Evolutionary conservation across 2,113 vertebrate genomes (phyloP).

Genomic region (Synchiropus splendidus): DNA sequence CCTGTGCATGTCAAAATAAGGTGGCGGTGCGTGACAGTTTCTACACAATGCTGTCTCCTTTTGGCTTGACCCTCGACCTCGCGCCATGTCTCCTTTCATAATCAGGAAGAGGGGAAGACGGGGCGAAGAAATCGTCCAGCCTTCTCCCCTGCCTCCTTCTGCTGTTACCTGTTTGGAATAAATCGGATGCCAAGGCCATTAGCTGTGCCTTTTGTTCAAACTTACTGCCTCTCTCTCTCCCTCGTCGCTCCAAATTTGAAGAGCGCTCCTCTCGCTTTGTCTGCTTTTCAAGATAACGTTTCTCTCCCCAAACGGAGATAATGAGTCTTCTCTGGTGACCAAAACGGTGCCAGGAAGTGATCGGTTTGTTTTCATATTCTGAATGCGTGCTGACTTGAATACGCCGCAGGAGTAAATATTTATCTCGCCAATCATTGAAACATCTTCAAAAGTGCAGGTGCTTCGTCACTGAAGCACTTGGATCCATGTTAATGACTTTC

Average conservation of each 20-base stretch:
- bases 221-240: conserved; percentile 33
- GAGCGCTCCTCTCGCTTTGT: conserved; percentile 46
- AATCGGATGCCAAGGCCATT: conserved; percentile 92
- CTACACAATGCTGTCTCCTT: conserved; percentile 99
- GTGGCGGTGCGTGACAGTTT: conserved; percentile 99
- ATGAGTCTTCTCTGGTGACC: conserved; percentile 48
- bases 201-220: conserved; percentile 61
- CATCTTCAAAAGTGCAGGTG: conserved; percentile 29
- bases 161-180: conserved; percentile 79
- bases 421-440: conserved; percentile 38
- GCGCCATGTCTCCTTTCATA: conserved; percentile 94
- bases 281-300: conserved; percentile 55
- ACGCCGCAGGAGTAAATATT: conserved; percentile 9
- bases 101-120: conserved; percentile 70
- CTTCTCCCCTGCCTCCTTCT: conserved; percentile 64
- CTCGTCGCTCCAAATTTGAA: conserved; percentile 31
- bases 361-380: conserved; percentile 40
- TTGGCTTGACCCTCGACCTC: conserved; percentile 91
- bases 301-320: conserved; percentile 26
- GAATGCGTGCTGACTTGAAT: conserved; percentile 29
- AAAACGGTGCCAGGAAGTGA: conserved; percentile 37
- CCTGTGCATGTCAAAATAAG: conserved; percentile 99
- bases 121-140: conserved; percentile 66
- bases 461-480: too few relatives aligned
- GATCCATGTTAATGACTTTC: conserved; percentile 45